Percentiles rank a stretch among this genome's conserved stretches.
These are phyloP conservation scores for Psylliodes chrysocephalus DNA, from an alignment of 2,888 invertebrate species.

Conservation along the genomic window DNA sequence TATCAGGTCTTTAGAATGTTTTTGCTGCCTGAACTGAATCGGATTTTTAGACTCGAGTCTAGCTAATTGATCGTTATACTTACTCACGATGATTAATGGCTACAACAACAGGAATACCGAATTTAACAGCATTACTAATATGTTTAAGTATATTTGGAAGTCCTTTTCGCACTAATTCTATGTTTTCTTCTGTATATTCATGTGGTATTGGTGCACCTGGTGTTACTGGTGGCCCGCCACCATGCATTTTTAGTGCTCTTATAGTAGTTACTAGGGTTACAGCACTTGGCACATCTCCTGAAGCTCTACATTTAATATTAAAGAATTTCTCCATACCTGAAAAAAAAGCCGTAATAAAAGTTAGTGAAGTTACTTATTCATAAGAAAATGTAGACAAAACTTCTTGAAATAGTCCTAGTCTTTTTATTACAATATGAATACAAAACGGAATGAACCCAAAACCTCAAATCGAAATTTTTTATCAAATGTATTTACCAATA, in stretches of 20 bases:
- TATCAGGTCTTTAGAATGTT: too few relatives aligned
- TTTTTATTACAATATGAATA: too few relatives aligned
- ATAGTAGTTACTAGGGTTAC: slow-evolving; percentile 94
- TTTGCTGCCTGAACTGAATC: too few relatives aligned
- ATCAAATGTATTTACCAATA: slow-evolving; percentile 80
- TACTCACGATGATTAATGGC: slow-evolving; percentile 90
- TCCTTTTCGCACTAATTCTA: slow-evolving; percentile 86
- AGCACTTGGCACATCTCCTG: slow-evolving; percentile 85
- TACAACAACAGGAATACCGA: slow-evolving; percentile 93
- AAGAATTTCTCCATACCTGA: slow-evolving; percentile 96
- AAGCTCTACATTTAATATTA: slow-evolving; percentile 94
- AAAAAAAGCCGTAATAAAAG: not conserved
- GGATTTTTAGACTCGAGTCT: too few relatives aligned
- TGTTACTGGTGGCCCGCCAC: slow-evolving; percentile 91
- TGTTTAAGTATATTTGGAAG: slow-evolving; percentile 92
- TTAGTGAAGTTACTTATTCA: too few relatives aligned
- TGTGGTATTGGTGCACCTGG: slow-evolving; percentile 85
- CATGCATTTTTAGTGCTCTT: slow-evolving; percentile 98
- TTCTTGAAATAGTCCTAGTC: too few relatives aligned
- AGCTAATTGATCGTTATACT: too few relatives aligned
- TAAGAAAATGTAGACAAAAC: too few relatives aligned
- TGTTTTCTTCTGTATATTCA: slow-evolving; percentile 88
- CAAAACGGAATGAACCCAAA: too few relatives aligned
- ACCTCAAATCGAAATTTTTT: too few relatives aligned
- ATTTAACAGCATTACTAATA: slow-evolving; percentile 89